A percentile compares a stretch with the other conserved stretches of the same genome.
Conservation (phyloP, 2,797 vertebrate species). For the Pantherophis alleghaniensis region DNA sequence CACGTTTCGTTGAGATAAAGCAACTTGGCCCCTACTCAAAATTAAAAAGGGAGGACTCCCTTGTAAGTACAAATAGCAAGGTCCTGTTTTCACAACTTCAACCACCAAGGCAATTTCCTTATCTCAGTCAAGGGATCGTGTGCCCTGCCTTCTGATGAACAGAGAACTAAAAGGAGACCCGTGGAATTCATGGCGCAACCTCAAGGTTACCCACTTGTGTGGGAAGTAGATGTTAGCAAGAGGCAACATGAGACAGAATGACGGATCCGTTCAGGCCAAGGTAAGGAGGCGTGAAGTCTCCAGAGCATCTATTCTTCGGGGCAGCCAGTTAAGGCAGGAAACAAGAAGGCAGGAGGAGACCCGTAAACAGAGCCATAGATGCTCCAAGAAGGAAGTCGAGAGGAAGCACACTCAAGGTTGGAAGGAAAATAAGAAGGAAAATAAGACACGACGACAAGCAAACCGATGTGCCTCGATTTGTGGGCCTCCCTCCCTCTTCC, state of each 20-base stretch:
- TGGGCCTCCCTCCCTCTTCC: conserved; percentile 51
- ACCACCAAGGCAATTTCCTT: conserved; percentile 51
- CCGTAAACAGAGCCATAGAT: conserved; percentile 64
- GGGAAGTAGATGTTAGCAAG: conserved; percentile 66
- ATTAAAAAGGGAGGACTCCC: conserved; percentile 48
- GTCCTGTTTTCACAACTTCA: conserved; percentile 60
- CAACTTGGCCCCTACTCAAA: conserved; percentile 48
- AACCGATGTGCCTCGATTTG: conserved; percentile 58
- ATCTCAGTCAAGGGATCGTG: conserved; percentile 41
- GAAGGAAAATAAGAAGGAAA: conserved; percentile 70
- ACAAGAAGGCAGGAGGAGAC: conserved; percentile 55
- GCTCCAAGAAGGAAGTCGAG: conserved; percentile 61
- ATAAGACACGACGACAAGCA: conserved; percentile 69
- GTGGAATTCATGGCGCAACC: conserved; percentile 32
- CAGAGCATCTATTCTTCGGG: background rate
- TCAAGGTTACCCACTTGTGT: conserved; percentile 61
- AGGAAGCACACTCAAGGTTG: conserved; percentile 70
- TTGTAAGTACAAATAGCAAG: conserved; percentile 57
- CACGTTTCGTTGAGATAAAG: conserved; percentile 46
- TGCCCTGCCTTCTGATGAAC: conserved; percentile 50
- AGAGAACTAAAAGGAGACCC: conserved; percentile 33
- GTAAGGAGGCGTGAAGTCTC: background rate
- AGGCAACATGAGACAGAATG: conserved; percentile 58
- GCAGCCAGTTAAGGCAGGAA: conserved; percentile 53
- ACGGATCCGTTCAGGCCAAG: conserved; percentile 48